Evolutionary conservation across 2,113 vertebrate species (phyloP).

Genomic region (Lampris megalopsis): DNA sequence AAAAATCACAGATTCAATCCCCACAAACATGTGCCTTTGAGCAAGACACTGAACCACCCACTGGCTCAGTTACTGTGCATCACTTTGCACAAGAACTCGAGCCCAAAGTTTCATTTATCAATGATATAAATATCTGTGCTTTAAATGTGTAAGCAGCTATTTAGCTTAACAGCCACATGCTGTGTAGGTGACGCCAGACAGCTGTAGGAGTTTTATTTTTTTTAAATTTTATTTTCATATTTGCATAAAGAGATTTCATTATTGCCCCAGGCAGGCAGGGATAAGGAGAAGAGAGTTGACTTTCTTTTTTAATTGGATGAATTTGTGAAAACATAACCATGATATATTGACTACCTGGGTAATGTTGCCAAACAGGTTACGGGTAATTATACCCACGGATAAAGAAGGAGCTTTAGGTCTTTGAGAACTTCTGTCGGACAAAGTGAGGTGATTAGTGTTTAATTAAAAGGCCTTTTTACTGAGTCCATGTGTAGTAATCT

Average conservation of each 20-base stretch:
- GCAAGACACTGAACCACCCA: background rate
- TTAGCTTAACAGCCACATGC: conserved; percentile 5
- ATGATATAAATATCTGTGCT: too few species aligned
- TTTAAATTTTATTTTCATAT: conserved; percentile 27
- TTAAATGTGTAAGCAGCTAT: conserved; percentile 1
- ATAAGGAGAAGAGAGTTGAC: conserved; percentile 33
- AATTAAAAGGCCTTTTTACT: conserved; percentile 70
- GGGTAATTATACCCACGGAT: conserved; percentile 51
- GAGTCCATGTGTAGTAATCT: conserved; percentile 60
- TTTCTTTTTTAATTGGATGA: conserved; percentile 48
- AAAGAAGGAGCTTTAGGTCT: conserved; percentile 63
- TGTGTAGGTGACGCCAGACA: conserved; percentile 21
- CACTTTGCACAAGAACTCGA: background rate
- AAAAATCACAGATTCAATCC: too few species aligned
- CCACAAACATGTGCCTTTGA: background rate
- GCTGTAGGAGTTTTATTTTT: background rate
- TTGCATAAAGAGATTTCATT: conserved; percentile 37
- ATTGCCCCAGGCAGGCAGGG: conserved; percentile 24
- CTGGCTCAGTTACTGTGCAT: background rate
- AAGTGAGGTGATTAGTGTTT: conserved; percentile 66
- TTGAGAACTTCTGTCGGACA: conserved; percentile 53
- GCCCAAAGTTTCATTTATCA: too few species aligned
- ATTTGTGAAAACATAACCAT: conserved; percentile 45
- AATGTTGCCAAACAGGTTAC: conserved; percentile 36
- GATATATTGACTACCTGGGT: conserved; percentile 58